Percentiles rank a stretch among this genome's conserved stretches.
phyloP scores from a whole-genome alignment of 2,113 vertebrate genomes.

The Chelonoidis abingdonii region DNA sequence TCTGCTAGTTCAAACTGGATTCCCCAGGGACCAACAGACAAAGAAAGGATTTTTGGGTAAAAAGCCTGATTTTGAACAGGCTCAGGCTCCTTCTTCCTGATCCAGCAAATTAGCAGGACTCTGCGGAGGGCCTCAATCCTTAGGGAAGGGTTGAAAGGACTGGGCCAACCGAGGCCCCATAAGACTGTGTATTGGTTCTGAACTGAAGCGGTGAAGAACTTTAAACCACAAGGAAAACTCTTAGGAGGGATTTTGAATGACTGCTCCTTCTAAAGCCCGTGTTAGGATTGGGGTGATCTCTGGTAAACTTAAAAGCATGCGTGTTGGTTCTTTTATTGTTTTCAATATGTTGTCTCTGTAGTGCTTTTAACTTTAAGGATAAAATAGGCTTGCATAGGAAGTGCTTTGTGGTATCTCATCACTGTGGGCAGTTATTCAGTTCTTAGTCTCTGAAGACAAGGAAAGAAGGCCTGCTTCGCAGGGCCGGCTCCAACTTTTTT shows the following conservation, averaged over 20 bases:
- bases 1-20: neutral
- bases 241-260: neutral
- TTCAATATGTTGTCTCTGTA: neutral
- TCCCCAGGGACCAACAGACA: neutral
- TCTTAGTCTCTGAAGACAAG: neutral
- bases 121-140: neutral
- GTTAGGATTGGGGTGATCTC: neutral
- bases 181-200: neutral
- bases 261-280: neutral
- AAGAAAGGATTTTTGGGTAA: neutral
- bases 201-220: neutral
- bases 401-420: neutral
- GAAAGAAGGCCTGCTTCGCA: neutral
- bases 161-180: neutral
- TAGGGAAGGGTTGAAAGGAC: neutral
- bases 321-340: neutral
- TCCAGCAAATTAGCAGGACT: neutral
- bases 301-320: neutral
- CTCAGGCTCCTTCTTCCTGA: neutral
- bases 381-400: neutral
- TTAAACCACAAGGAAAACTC: neutral
- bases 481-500: too few relatives aligned
- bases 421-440: neutral
- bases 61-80: neutral
- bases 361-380: neutral